Evolutionary conservation across 2,113 vertebrate genomes (phyloP).

Genomic region (Apus apus): DNA sequence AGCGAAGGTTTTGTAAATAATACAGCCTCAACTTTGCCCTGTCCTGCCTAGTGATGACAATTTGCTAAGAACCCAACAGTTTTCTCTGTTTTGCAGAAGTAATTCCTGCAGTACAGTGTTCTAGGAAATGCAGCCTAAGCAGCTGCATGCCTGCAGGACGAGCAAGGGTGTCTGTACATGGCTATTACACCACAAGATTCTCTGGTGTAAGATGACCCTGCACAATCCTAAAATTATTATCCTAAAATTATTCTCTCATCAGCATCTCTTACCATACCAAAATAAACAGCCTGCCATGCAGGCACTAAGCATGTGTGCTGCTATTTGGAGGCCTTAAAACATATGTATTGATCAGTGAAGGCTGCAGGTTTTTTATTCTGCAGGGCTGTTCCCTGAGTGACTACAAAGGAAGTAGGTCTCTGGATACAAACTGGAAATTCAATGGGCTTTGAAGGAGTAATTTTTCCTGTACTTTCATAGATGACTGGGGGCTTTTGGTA

Average conservation of each 20-base stretch:
- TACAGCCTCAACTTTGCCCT: not conserved
- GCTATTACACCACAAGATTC: not conserved
- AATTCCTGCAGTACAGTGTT: not conserved
- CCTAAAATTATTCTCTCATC: not conserved
- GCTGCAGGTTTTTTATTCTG: rapidly evolving
- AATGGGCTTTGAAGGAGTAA: not conserved
- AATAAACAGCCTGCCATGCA: not conserved
- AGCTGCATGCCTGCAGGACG: not conserved
- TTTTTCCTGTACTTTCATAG: not conserved
- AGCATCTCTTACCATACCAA: not conserved
- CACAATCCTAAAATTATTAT: not conserved
- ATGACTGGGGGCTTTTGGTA: not conserved
- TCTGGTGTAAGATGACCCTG: not conserved
- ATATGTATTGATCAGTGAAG: not conserved
- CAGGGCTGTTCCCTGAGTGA: not conserved
- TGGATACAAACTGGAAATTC: not conserved
- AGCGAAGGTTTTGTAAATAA: not conserved
- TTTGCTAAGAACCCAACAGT: not conserved
- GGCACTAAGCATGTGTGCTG: not conserved
- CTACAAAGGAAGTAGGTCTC: not conserved
- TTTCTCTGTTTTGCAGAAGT: not conserved
- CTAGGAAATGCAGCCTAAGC: not conserved
- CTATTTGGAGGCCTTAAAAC: not conserved
- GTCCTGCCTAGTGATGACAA: not conserved
- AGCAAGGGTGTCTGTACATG: not conserved